Evolutionary conservation across 2,888 invertebrate species (phyloP).

Genomic region (Lithophane semibrunnea): DNA sequence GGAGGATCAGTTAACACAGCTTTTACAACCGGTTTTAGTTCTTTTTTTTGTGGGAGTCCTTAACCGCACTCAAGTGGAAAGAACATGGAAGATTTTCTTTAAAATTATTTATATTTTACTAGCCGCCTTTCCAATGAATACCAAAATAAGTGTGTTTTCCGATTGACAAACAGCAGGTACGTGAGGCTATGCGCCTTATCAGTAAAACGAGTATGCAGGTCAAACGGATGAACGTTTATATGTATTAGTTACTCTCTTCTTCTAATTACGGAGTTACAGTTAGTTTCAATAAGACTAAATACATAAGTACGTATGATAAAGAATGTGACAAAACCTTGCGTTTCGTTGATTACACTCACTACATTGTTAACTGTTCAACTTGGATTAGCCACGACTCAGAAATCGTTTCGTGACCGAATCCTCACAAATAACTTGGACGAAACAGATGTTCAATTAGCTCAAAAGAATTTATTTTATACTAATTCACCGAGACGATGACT

Average conservation of each 20-base stretch:
- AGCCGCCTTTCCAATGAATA: slow-evolving; percentile 24
- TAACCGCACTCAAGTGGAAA: slow-evolving; percentile 46
- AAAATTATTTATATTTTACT: slow-evolving; percentile 27
- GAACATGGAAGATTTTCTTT: slow-evolving; percentile 39
- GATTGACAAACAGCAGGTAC: slow-evolving; percentile 59
- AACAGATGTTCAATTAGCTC: slow-evolving; percentile 87
- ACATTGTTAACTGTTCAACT: slow-evolving; percentile 23
- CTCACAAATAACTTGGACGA: slow-evolving; percentile 64
- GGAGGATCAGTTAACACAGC: slow-evolving; percentile 80
- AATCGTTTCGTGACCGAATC: slow-evolving; percentile 61
- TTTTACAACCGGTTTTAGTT: slow-evolving; percentile 82
- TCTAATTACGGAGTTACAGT: slow-evolving; percentile 58
- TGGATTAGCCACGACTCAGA: slow-evolving; percentile 63
- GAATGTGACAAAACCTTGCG: not conserved
- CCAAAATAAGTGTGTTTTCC: slow-evolving; percentile 49
- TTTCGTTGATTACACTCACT: slow-evolving; percentile 23
- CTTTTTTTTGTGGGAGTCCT: slow-evolving; percentile 69
- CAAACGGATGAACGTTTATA: slow-evolving; percentile 67
- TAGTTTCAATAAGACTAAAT: slow-evolving; percentile 53
- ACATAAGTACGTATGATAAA: slow-evolving; percentile 25
- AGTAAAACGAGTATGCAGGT: slow-evolving; percentile 67
- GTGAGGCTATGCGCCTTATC: slow-evolving; percentile 70
- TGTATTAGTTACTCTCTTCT: slow-evolving; percentile 55
- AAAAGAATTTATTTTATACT: slow-evolving; percentile 84
- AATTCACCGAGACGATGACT: slow-evolving; percentile 85